Conservation (phyloP, 2,888 invertebrate genomes). For the Luffia ferchaultella region DNA sequence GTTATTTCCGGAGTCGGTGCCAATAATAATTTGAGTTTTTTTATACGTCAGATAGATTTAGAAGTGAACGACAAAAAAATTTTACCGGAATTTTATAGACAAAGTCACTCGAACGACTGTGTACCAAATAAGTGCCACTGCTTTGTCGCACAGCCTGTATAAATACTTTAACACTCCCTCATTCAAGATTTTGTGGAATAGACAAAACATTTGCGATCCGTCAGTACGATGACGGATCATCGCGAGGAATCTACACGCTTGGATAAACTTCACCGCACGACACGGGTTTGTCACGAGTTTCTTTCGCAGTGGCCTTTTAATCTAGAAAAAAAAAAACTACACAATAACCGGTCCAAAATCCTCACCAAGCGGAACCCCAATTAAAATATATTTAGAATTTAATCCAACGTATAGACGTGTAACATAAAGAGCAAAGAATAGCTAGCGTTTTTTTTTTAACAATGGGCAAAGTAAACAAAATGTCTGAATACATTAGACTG, state of each 20-base stretch:
- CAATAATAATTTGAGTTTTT: too few relatives aligned
- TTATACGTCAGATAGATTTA: too few relatives aligned
- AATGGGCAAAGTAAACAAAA: slow-evolving; percentile 18
- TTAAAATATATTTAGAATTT: slow-evolving; percentile 46
- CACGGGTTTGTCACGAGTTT: slow-evolving; percentile 6
- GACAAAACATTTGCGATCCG: slow-evolving; percentile 29
- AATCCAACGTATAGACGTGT: slow-evolving; percentile 24
- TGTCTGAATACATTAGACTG: slow-evolving; percentile 23
- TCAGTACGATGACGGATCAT: slow-evolving; percentile 24
- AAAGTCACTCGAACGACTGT: too few relatives aligned
- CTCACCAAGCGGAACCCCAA: slow-evolving; percentile 28
- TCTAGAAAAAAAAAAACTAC: slow-evolving; percentile 8
- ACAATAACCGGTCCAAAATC: slow-evolving; percentile 14
- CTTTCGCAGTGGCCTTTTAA: background rate
- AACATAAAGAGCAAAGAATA: background rate
- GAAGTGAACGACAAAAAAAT: too few relatives aligned
- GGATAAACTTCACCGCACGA: slow-evolving; percentile 6
- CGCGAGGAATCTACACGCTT: slow-evolving; percentile 18
- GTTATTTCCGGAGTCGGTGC: too few relatives aligned
- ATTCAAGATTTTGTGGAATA: too few relatives aligned
- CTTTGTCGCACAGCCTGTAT: too few relatives aligned
- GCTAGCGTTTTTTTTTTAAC: slow-evolving; percentile 3
- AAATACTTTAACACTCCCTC: too few relatives aligned
- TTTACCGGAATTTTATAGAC: too few relatives aligned
- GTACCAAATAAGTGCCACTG: too few relatives aligned